Conservation (phyloP, 2,113 vertebrate genomes). For the Pardalotus punctatus region DNA sequence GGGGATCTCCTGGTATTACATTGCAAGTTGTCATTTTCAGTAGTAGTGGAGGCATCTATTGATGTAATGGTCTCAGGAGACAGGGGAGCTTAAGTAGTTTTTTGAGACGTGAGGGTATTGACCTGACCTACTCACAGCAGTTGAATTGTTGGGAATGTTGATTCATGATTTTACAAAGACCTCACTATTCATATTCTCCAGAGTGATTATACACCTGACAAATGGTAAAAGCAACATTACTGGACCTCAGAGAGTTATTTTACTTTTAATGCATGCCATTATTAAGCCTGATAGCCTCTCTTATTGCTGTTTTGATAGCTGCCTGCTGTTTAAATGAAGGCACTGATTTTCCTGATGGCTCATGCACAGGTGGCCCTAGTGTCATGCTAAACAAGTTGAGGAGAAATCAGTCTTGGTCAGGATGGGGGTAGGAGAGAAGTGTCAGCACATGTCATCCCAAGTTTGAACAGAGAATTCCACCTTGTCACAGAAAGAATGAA, state of each 20-base stretch:
- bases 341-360: constrained; percentile 54
- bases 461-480: not conserved
- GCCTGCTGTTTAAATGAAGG: constrained; percentile 69
- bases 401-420: constrained; percentile 44
- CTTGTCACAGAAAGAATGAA: not conserved
- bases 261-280: constrained; percentile 49
- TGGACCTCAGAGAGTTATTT: constrained; percentile 55
- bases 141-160: constrained; percentile 67
- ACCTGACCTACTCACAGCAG: constrained; percentile 68
- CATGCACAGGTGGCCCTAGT: constrained; percentile 58
- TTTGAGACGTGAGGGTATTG: constrained; percentile 56
- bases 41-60: constrained; percentile 31
- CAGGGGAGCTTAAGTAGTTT: constrained; percentile 31
- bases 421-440: not conserved
- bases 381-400: constrained; percentile 52
- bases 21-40: constrained; percentile 47
- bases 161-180: constrained; percentile 71
- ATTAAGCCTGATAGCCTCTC: constrained; percentile 60
- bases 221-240: constrained; percentile 69
- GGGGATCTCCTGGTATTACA: constrained; percentile 29
- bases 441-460: not conserved
- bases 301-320: constrained; percentile 74
- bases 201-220: constrained; percentile 71
- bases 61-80: constrained; percentile 64
- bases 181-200: constrained; percentile 68